Base-by-base conservation (phyloP, 2,888 invertebrate genomes). In the Leptopilina syphax region DNA sequence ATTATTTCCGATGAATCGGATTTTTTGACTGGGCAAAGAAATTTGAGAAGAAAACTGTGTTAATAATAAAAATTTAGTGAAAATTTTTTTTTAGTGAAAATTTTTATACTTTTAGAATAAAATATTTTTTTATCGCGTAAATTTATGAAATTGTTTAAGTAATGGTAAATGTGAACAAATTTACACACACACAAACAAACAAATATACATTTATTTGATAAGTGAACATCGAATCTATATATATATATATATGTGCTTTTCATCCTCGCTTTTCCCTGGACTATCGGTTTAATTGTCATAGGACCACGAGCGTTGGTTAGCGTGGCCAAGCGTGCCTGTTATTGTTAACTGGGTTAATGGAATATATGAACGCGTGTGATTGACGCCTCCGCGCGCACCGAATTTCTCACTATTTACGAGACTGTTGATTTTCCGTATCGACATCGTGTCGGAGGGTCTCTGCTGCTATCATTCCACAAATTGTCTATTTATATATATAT, bases 221-320 rank as follows among this genome's bases (percentile, higher is more conserved):
- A 86, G 84, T 84, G 84, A 82, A 80, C 85, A 86, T 87, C 85
- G 80, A 86, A 86, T 86, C 85, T 85, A 86, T 86, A 86, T 85
- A 86, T 86, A 85, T 86, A 85, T 85, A 84, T 85, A 86, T 85
- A 85, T 34, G 34, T 85, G 84, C 85, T 83, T 85, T 86, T 83
- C 85, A 34, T 63, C 76, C 77, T 77, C 65, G 60, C 79, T 80
- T 66, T 77, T 47, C 73, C 77, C 66, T 41, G n/a, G 18, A 57
- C 73, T 60, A 60, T 73, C 79, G 50, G 81, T 79, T 81, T 79
- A 80, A 83, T 84, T 85, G 84, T 86, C 82, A 82, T 82, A 78
- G 83, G 80, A 86, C 83, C 81, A 67, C 78, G 34, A n/a, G 50
- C 73, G n/a, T 34, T 73, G 80, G 80, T 83, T 81, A 83, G 73